These are phyloP conservation scores for Stichopus horrens DNA, from an alignment of 53 echinoderm and acorn worm species.

Conservation along the genomic window DNA sequence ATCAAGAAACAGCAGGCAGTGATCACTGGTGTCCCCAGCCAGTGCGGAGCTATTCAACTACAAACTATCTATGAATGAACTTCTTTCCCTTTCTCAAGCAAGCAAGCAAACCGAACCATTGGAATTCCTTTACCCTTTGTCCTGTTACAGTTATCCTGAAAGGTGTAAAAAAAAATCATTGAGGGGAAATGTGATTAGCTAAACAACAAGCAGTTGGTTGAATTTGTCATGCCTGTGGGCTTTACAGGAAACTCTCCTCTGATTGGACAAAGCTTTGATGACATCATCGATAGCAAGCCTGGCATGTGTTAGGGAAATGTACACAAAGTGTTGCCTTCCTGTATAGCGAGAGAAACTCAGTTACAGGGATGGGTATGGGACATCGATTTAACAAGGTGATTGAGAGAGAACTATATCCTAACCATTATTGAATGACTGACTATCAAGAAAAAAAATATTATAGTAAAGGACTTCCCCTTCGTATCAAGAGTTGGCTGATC, in stretches of 20 bases:
- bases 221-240: conserved; percentile 38
- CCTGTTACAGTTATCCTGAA: neutral
- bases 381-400: too few relatives aligned
- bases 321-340: conserved; percentile 29
- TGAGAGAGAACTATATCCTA: too few relatives aligned
- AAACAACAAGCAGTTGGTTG: conserved; percentile 17
- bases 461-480: neutral
- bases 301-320: conserved; percentile 1
- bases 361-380: neutral
- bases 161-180: conserved; percentile 6
- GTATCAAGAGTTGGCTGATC: neutral
- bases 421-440: too few relatives aligned
- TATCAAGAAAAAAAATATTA: neutral
- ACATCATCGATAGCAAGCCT: conserved; percentile 1
- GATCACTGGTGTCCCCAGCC: neutral
- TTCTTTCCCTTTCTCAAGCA: neutral
- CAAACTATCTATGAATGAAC: neutral
- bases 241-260: neutral
- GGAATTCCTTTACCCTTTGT: neutral
- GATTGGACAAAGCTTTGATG: conserved; percentile 38
- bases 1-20: neutral
- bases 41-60: neutral
- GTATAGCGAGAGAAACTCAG: neutral
- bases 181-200: conserved; percentile 22
- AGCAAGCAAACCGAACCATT: neutral